Evolutionary conservation across 2,113 vertebrate species (phyloP).

Genomic region (Larimichthys crocea): DNA sequence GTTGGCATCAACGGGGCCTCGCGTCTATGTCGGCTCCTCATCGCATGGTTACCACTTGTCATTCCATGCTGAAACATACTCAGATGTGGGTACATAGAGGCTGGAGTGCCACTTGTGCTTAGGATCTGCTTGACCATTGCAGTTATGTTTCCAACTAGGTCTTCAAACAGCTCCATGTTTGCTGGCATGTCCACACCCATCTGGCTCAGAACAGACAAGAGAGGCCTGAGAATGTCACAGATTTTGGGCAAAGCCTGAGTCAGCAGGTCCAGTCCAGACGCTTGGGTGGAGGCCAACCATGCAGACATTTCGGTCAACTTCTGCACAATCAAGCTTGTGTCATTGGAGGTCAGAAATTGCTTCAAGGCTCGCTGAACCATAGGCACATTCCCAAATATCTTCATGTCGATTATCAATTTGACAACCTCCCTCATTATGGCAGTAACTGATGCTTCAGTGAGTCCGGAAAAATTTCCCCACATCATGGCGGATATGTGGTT

Average conservation of each 20-base stretch:
- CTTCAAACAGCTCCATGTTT: conserved; percentile 49
- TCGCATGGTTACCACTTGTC: not conserved
- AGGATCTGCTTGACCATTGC: conserved; percentile 66
- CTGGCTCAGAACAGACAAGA: conserved; percentile 47
- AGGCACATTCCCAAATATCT: conserved; percentile 64
- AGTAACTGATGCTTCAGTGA: conserved; percentile 14
- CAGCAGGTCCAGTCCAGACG: conserved; percentile 72
- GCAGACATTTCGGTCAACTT: conserved; percentile 55
- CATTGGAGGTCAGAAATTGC: conserved; percentile 53
- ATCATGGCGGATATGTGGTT: conserved; percentile 44
- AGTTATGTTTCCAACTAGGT: conserved; percentile 62
- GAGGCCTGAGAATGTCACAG: conserved; percentile 48
- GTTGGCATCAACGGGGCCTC: conserved; percentile 20
- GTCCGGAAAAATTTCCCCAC: conserved; percentile 23
- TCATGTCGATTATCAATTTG: conserved; percentile 48
- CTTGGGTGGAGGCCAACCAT: conserved; percentile 70
- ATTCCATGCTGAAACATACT: conserved; percentile 15
- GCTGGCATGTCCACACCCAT: conserved; percentile 30
- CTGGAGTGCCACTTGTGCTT: conserved; percentile 36
- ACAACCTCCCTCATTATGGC: conserved; percentile 54
- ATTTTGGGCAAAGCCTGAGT: conserved; percentile 64
- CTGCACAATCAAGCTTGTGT: conserved; percentile 50
- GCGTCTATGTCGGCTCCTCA: conserved; percentile 21
- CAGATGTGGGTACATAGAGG: conserved; percentile 18
- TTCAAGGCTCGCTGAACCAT: conserved; percentile 66